Evolutionary conservation across 1,140 invertebrate genomes (phyloP), one percentile per base, ranked within the genome.

Genomic region (Archivesica marissinica): DNA sequence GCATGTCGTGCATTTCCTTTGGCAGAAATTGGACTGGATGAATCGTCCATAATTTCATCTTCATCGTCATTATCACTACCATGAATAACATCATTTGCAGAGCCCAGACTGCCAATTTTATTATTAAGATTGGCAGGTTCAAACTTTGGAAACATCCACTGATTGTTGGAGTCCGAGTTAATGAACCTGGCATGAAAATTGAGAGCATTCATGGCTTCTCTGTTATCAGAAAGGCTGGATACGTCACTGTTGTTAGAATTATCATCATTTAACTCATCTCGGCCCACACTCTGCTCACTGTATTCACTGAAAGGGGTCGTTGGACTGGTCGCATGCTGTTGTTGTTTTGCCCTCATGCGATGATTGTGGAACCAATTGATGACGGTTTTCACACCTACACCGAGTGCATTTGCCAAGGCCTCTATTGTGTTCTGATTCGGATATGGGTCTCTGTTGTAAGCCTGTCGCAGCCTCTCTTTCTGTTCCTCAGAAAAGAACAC

Each of bases 281-380:
- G 77, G 9, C 13, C n/a, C 17, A 77, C 30, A 33, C 74, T 54
- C 15, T 74, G 74, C 28, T 85, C 59, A 38, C 75, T 85, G 61
- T 77, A 78, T 41, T 85, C 75, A 52, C 75, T 85, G 35, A 28
- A 70, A 7, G 72, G 82, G 20, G 59, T 70, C 13, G 74, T 85
- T 54, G 82, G 75, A 56, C 75, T 88, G 52, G 86, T 89, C 20
- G 89, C 59, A 75, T 93, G 92, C 68, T 91, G 89, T 74, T 94
- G 93, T 76, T 94, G 94, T 94, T 99, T 99, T 91, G 99, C 95
- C 74, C 99, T 96, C 98, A 99, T 99, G 78, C 99, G 96, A 94
- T 99, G 98, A 93, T 99, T 99, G 94, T 99, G 99, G 95, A 99
- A 99, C 99, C 99, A 99, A 93, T 99, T 99, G 23, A 93, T 92